A percentile compares a stretch with the other conserved stretches of the same genome.
These are phyloP conservation scores for Drosophila ogumai DNA, from an alignment of 1,140 invertebrate genomes.

Conservation along the genomic window DNA sequence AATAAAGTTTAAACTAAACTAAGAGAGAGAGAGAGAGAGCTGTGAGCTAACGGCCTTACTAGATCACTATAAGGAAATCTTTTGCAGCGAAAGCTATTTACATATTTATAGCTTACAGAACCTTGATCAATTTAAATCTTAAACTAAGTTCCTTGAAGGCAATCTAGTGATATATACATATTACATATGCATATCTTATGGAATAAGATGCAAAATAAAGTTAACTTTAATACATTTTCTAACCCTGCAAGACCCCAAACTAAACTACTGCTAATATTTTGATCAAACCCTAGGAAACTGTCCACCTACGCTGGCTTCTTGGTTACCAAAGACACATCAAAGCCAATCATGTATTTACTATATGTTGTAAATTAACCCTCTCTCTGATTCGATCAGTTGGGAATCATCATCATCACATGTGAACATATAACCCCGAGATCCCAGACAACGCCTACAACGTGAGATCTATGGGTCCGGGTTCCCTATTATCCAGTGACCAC, in stretches of 20 bases:
- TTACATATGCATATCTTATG: slow-evolving; percentile 3
- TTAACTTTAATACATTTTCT: not conserved
- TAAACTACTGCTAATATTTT: not conserved
- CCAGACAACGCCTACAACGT: slow-evolving; percentile 40
- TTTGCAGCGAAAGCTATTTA: slow-evolving; percentile 37
- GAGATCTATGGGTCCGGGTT: slow-evolving; percentile 14
- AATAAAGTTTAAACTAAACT: slow-evolving; percentile 20
- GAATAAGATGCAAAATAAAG: not conserved
- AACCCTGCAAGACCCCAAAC: not conserved
- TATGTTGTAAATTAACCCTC: slow-evolving; percentile 11
- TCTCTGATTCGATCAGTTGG: slow-evolving; percentile 12
- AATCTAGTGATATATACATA: not conserved
- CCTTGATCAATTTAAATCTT: slow-evolving; percentile 18
- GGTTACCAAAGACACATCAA: not conserved
- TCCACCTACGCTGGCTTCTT: slow-evolving; percentile 6
- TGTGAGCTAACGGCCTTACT: no score
- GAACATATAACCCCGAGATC: slow-evolving; percentile 18
- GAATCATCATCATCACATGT: slow-evolving; percentile 29
- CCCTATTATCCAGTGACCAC: slow-evolving; percentile 21
- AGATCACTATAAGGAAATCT: slow-evolving; percentile 31
- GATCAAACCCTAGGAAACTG: not conserved
- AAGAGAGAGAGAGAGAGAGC: not conserved
- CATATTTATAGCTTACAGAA: slow-evolving; percentile 17
- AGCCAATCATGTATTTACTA: not conserved
- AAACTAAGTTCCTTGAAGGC: slow-evolving; percentile 10